Evolutionary conservation across 2,888 invertebrate genomes (phyloP).

Genomic region (Phania funesta): DNA sequence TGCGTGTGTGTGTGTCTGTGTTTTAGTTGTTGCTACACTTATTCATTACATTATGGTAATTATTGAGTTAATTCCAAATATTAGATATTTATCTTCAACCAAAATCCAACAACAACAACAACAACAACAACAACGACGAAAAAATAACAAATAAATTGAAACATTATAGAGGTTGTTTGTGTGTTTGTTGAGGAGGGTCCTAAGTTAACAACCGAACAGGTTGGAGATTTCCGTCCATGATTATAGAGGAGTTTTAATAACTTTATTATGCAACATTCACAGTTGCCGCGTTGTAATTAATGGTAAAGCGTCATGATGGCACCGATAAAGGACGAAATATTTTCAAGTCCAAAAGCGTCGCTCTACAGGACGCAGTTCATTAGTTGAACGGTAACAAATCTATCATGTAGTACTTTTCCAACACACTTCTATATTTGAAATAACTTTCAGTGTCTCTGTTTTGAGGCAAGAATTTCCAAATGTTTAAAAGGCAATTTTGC

Average conservation of each 20-base stretch:
- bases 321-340: conserved; percentile 2
- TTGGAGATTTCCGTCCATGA: not conserved
- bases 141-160: conserved; percentile 3
- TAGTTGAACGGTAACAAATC: not conserved
- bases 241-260: conserved; percentile 50
- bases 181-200: conserved; percentile 11
- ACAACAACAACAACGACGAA: too few species aligned
- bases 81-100: conserved; percentile 56
- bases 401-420: not conserved
- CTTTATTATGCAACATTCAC: conserved; percentile 49
- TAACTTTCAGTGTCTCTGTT: not conserved
- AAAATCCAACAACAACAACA: not conserved
- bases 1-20: conserved; percentile 3
- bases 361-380: not conserved
- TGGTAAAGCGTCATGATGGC: conserved; percentile 7
- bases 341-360: conserved; percentile 7
- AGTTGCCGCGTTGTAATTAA: not conserved
- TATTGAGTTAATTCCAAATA: conserved; percentile 66
- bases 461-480: not conserved
- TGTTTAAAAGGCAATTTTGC: conserved; percentile 30
- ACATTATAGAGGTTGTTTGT: conserved; percentile 16
- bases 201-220: conserved; percentile 6
- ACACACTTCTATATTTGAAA: not conserved
- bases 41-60: conserved; percentile 59
- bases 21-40: conserved; percentile 20